These are phyloP conservation scores for Plutomurus gul DNA, from an alignment of 1,140 invertebrate species.

Conservation along the genomic window DNA sequence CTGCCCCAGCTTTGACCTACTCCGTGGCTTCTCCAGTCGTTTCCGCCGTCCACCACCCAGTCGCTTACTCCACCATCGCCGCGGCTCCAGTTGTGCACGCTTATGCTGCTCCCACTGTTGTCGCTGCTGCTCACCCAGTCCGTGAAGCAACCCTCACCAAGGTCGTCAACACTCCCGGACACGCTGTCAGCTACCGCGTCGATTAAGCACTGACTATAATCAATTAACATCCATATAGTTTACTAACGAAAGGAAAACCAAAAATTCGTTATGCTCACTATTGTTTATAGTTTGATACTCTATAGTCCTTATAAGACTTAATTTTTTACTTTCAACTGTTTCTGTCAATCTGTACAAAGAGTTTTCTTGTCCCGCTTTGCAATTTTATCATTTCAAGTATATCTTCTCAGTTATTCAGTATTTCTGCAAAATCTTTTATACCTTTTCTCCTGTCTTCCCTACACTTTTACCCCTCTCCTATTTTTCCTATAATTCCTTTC, in stretches of 20 bases:
- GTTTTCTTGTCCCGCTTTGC: no score
- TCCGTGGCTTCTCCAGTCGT: background rate
- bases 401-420: no score
- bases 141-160: slow-evolving; percentile 56
- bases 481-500: no score
- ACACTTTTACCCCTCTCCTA: background rate
- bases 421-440: background rate
- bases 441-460: background rate
- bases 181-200: slow-evolving; percentile 58
- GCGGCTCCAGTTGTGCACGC: background rate
- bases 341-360: no score
- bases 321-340: background rate
- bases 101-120: slow-evolving; percentile 14
- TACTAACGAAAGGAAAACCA: background rate
- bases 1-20: slow-evolving; percentile 36
- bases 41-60: slow-evolving; percentile 33
- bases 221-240: no score
- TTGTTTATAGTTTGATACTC: no score
- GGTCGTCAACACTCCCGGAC: slow-evolving; percentile 58
- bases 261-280: background rate
- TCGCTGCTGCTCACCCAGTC: slow-evolving; percentile 22
- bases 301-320: slow-evolving; percentile 10
- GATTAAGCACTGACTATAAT: background rate
- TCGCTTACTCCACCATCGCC: slow-evolving; percentile 46
- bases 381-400: no score